Conservation (phyloP, 2,113 vertebrate species). For the Carassius gibelio region DNA sequence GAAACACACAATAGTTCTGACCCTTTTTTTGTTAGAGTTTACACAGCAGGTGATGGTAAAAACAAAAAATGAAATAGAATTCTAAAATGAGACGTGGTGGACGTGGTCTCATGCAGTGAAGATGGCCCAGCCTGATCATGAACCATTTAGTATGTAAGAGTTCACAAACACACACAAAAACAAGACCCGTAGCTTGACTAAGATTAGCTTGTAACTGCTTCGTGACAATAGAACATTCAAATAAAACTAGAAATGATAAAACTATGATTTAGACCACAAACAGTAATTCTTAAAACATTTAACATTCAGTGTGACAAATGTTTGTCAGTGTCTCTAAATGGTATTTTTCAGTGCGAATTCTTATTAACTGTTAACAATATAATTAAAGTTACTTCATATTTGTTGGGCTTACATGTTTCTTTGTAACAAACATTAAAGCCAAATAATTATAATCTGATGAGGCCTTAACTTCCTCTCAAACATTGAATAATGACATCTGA, state of each 20-base stretch:
- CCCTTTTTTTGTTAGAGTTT: neutral
- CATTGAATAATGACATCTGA: neutral
- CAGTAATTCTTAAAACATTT: neutral
- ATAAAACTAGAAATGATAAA: neutral
- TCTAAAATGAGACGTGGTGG: too few species aligned
- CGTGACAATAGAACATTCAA: neutral
- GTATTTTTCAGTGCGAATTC: neutral
- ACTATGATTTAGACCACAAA: neutral
- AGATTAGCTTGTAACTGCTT: neutral
- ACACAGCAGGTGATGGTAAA: neutral
- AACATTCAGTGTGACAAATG: neutral
- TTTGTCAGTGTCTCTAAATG: neutral
- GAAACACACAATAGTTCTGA: neutral
- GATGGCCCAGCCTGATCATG: neutral
- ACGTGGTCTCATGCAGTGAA: neutral
- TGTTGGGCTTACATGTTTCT: neutral
- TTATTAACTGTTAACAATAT: neutral
- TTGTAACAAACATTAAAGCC: neutral
- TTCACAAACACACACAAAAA: neutral
- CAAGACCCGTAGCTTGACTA: neutral
- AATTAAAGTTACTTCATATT: neutral
- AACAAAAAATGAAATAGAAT: neutral
- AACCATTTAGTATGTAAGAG: neutral
- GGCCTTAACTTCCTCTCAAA: neutral
- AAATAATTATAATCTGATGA: neutral